Evolutionary conservation across 1,140 invertebrate species (phyloP).

Genomic region (Lordiphosa stackelbergi): DNA sequence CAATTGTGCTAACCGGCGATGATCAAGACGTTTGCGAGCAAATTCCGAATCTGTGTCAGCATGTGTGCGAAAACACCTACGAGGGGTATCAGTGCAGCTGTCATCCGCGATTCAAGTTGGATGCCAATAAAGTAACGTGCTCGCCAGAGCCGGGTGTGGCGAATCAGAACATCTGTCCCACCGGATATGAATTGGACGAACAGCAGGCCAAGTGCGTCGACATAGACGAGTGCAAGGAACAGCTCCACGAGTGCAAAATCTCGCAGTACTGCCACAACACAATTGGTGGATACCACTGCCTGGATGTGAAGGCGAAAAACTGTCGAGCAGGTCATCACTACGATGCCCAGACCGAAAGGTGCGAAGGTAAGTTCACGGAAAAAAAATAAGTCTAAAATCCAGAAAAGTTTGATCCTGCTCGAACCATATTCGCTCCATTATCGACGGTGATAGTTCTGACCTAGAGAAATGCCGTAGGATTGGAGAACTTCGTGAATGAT

Average conservation of each 20-base stretch:
- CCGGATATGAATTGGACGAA: slow-evolving; percentile 40
- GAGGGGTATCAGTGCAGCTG: slow-evolving; percentile 86
- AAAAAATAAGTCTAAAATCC: too few relatives aligned
- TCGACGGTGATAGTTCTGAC: too few relatives aligned
- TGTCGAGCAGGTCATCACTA: slow-evolving; percentile 46
- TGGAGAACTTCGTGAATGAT: too few relatives aligned
- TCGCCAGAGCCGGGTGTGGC: slow-evolving; percentile 13
- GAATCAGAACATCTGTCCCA: slow-evolving; percentile 28
- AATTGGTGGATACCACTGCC: slow-evolving; percentile 57
- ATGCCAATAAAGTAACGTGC: slow-evolving; percentile 82
- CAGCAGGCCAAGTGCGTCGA: slow-evolving; percentile 75
- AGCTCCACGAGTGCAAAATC: slow-evolving; percentile 80
- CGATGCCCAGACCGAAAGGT: slow-evolving; percentile 35
- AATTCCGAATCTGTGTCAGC: slow-evolving; percentile 82
- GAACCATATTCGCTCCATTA: too few relatives aligned
- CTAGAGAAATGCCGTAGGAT: too few relatives aligned
- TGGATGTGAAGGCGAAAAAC: slow-evolving; percentile 36
- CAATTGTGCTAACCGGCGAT: slow-evolving; percentile 55
- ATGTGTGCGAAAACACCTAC: slow-evolving; percentile 82
- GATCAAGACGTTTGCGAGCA: slow-evolving; percentile 81
- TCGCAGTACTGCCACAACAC: slow-evolving; percentile 68
- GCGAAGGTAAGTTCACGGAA: slow-evolving; percentile 41
- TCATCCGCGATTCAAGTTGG: slow-evolving; percentile 81
- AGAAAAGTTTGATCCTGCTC: too few relatives aligned
- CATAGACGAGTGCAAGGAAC: slow-evolving; percentile 84